Evolutionary conservation across 2,888 invertebrate species (phyloP), one percentile per base, ranked within the genome.

Genomic region (Metopia argyrocephala): DNA sequence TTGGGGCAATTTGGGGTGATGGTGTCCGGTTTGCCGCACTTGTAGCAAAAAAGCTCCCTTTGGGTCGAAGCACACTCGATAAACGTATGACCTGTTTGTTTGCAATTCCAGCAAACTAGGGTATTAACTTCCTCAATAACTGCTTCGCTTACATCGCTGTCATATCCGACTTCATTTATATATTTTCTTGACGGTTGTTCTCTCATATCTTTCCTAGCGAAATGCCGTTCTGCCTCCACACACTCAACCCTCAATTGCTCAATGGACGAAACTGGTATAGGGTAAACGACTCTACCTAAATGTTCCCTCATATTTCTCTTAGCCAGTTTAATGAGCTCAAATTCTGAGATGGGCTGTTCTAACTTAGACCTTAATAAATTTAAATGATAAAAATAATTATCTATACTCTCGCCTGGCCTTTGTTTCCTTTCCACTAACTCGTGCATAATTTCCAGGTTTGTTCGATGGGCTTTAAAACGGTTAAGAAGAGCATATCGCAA

Each of bases 241-340:
- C 65, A 65, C 12, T 66, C 31, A 1, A 52, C 7, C 7, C 66
- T 27, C n/a, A 66, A 28, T 54, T 66, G 54, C n/a, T 66, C 66
- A n/a, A 66, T n/a, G 3, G 54, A 66, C 1, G 31, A 38, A 12
- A 66, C 38, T 9, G 28, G 6, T 12, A 66, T 31, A 2, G 66
- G 27, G 15, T 52, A 54, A 20, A 66, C 31, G 18, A 66, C 54
- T 31, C 27, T 31, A 2, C 45, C 45, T 45, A 45, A n/a, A 45
- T 45, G 12, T 4, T 45, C 45, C n/a, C 28, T 21, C 6, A 66
- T 15, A 54, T 66, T 66, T 12, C 5, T 23, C n/a, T 66, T 66
- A 0, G 31, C 38, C 25, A 54, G 9, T 23, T 15, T 54, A 6
- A 65, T 52, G 21, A 65, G 28, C 28, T 65, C 65, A 31, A 48